These are phyloP conservation scores for Labroides dimidiatus DNA, from an alignment of 2,797 vertebrate species.

Conservation along the genomic window DNA sequence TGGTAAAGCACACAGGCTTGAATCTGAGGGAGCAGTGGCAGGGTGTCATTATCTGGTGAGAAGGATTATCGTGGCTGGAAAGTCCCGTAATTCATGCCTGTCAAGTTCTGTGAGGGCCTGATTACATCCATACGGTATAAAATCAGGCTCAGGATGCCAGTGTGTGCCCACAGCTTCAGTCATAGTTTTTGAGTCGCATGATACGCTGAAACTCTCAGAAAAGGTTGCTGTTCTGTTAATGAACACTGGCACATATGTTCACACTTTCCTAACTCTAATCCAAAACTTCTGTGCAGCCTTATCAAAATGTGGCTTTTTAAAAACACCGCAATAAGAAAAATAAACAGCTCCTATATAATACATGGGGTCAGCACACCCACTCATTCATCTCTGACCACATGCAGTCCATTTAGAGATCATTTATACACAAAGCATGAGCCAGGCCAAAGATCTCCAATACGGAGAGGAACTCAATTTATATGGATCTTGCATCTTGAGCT, in stretches of 20 bases:
- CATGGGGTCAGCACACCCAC: conserved; percentile 57
- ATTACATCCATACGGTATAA: conserved; percentile 41
- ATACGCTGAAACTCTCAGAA: conserved; percentile 7
- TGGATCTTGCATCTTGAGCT: conserved; percentile 15
- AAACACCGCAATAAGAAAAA: conserved; percentile 20
- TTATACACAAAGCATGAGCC: conserved; percentile 35
- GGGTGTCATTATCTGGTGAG: conserved; percentile 68
- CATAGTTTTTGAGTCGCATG: conserved; percentile 20
- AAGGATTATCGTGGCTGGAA: conserved; percentile 58
- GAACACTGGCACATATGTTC: background rate
- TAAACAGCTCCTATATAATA: conserved; percentile 41
- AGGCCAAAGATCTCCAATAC: conserved; percentile 41
- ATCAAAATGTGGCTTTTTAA: conserved; percentile 26
- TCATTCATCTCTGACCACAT: conserved; percentile 39
- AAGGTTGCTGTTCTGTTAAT: background rate
- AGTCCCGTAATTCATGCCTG: conserved; percentile 64
- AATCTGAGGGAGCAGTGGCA: conserved; percentile 57
- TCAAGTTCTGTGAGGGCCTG: conserved; percentile 34
- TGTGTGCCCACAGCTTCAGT: conserved; percentile 5
- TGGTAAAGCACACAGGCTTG: conserved; percentile 29
- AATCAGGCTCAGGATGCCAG: conserved; percentile 43
- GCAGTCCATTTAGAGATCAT: conserved; percentile 33
- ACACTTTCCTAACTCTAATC: conserved; percentile 29
- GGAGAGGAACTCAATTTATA: conserved; percentile 32
- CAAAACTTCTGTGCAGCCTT: background rate